phyloP scores from a whole-genome alignment of 2,113 vertebrate genomes.

The Antigone vipio region DNA sequence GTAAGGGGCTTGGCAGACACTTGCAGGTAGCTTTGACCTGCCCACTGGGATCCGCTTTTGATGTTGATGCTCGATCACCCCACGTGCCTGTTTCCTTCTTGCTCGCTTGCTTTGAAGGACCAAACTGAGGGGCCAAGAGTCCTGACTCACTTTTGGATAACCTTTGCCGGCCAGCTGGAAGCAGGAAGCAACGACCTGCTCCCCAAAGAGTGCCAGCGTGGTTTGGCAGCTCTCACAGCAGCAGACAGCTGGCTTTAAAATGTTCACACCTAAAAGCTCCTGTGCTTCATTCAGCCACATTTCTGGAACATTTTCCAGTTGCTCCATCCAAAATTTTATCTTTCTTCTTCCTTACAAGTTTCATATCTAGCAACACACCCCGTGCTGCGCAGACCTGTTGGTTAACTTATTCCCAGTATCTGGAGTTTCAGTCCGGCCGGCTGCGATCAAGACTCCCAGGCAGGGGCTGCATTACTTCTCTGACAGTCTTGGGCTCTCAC shows the following conservation, averaged over 20 bases:
- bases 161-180: constrained; percentile 1
- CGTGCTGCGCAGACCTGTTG: not conserved
- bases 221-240: constrained; percentile 15
- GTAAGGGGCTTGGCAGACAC: not conserved
- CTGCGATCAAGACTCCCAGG: not conserved
- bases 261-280: constrained; percentile 1
- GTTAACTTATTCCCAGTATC: not conserved
- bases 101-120: not conserved
- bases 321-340: constrained; percentile 17
- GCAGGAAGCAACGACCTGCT: not conserved
- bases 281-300: not conserved
- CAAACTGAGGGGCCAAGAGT: not conserved
- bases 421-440: not conserved
- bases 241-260: constrained; percentile 31
- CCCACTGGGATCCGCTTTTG: not conserved
- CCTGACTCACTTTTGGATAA: not conserved
- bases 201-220: not conserved
- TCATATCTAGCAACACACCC: not conserved
- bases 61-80: not conserved
- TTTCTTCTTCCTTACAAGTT: not conserved
- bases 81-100: not conserved
- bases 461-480: constrained; percentile 64
- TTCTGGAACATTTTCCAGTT: constrained; percentile 11
- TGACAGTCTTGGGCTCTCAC: constrained; percentile 69
- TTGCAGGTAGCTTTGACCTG: not conserved